Conservation (phyloP, 2,797 vertebrate genomes). For the Mareca strepera region DNA sequence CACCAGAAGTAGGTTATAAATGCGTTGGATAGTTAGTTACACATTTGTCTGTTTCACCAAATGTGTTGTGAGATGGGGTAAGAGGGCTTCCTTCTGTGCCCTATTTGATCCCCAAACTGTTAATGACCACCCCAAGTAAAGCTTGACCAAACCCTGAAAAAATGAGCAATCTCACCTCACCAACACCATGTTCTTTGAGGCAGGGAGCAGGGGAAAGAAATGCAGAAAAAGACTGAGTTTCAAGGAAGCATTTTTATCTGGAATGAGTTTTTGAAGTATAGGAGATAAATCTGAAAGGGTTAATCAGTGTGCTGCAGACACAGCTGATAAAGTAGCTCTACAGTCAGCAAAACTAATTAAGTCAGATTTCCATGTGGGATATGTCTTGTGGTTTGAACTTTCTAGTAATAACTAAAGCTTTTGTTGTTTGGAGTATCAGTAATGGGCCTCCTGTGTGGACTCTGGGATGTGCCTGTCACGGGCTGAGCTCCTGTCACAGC, state of each 20-base stretch:
- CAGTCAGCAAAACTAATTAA: neutral
- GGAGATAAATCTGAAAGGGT: neutral
- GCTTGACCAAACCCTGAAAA: neutral
- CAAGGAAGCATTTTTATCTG: neutral
- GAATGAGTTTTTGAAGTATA: neutral
- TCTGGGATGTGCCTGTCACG: neutral
- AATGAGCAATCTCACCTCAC: neutral
- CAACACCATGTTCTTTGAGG: rapidly evolving
- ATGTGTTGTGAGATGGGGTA: neutral
- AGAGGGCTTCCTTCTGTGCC: neutral
- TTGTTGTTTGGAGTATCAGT: neutral
- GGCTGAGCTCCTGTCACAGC: neutral
- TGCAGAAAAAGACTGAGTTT: neutral
- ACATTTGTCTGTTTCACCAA: neutral
- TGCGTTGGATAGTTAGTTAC: neutral
- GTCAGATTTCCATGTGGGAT: neutral
- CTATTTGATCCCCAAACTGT: rapidly evolving
- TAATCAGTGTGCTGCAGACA: neutral
- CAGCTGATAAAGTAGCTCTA: neutral
- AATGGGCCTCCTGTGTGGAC: neutral
- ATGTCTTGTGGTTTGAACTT: rapidly evolving
- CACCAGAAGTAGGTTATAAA: neutral
- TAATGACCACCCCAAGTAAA: neutral
- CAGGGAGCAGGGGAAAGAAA: neutral
- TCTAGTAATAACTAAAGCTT: neutral